A percentile compares a stretch with the other conserved stretches of the same genome.
Evolutionary conservation across 2,888 invertebrate species (phyloP).

Genomic region (Imbricaverruca yamaguchii): DNA sequence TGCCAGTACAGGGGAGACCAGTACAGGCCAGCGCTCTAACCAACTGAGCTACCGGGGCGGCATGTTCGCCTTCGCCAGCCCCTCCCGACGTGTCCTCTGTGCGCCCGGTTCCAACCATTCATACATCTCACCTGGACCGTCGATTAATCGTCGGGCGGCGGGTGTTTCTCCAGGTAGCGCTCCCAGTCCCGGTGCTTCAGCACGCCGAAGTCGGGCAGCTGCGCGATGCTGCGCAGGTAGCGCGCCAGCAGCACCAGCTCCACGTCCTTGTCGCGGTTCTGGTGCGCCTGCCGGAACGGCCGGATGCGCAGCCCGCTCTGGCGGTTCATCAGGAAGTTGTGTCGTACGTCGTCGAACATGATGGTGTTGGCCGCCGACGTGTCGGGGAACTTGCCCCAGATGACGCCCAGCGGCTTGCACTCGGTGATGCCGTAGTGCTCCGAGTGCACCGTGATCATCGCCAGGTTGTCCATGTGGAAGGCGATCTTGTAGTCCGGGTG

Average conservation of each 20-base stretch:
- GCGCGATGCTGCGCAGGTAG: conserved; percentile 72
- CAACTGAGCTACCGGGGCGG: no score
- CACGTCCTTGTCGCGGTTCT: conserved; percentile 71
- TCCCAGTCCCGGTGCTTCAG: conserved; percentile 92
- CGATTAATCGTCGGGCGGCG: conserved; percentile 1
- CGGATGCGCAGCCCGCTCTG: conserved; percentile 83
- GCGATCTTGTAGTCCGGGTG: conserved; percentile 82
- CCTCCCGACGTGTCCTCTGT: no score
- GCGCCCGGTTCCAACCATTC: no score
- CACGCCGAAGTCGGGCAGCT: conserved; percentile 67
- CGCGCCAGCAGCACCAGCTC: conserved; percentile 72
- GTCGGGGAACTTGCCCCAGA: conserved; percentile 90
- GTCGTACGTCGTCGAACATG: conserved; percentile 92
- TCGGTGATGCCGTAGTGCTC: conserved; percentile 85
- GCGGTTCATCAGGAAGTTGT: conserved; percentile 97
- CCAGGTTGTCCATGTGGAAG: conserved; percentile 81
- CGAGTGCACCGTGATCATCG: conserved; percentile 91
- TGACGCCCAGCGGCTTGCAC: conserved; percentile 90
- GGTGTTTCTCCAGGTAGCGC: conserved; percentile 35
- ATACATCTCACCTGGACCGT: no score
- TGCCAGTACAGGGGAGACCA: no score
- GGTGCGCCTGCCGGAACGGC: conserved; percentile 83
- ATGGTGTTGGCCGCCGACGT: conserved; percentile 77
- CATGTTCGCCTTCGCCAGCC: no score
- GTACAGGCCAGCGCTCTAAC: no score